A percentile compares a stretch with the other conserved stretches of the same genome.
These are phyloP conservation scores for Amphipoea lucens DNA, from an alignment of 2,888 invertebrate genomes.

Conservation along the genomic window DNA sequence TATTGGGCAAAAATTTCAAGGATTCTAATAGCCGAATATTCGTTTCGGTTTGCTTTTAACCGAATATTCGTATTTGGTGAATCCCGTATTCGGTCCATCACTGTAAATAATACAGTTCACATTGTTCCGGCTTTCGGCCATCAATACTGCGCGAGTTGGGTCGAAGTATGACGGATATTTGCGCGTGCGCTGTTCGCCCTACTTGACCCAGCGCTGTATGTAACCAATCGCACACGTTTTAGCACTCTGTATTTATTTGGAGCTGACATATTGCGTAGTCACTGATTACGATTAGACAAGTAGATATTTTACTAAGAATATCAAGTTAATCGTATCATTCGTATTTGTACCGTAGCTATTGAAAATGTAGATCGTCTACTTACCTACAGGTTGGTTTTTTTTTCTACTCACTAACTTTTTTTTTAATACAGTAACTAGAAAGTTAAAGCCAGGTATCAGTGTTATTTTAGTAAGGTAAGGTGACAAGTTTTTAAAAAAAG, in stretches of 20 bases:
- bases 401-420: not conserved
- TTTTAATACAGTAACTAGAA: not conserved
- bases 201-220: conserved; percentile 41
- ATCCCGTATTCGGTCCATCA: not conserved
- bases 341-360: not conserved
- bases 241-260: conserved; percentile 13
- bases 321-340: not conserved
- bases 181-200: conserved; percentile 31
- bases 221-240: conserved; percentile 40
- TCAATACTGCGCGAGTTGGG: not conserved
- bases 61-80: not conserved
- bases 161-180: conserved; percentile 41
- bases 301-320: not conserved
- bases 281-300: not conserved
- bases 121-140: conserved; percentile 6
- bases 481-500: not conserved
- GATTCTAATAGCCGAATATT: not conserved
- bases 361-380: not conserved
- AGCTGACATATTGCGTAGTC: not conserved
- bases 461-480: not conserved
- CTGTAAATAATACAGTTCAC: not conserved
- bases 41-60: not conserved
- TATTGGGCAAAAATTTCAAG: too few species aligned
- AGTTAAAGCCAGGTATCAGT: not conserved
- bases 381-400: not conserved